phyloP scores from a whole-genome alignment of 1,140 invertebrate genomes.

The Calosoma granatense region DNA sequence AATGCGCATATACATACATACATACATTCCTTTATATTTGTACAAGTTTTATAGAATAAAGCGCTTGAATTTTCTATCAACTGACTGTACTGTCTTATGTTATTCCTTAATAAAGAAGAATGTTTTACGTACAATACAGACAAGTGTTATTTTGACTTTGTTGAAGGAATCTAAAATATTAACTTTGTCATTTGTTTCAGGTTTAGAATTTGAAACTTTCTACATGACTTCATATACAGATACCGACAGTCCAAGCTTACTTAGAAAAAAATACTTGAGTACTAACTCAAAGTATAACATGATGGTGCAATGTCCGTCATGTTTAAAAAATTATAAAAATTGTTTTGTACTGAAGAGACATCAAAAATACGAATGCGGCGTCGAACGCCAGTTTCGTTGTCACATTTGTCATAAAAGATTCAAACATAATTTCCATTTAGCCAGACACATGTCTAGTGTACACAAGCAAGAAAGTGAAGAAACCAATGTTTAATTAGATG shows the following conservation, averaged over 20 bases:
- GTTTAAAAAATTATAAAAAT: conserved; percentile 7
- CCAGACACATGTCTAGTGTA: conserved; percentile 15
- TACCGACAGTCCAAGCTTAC: background rate
- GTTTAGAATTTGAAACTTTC: background rate
- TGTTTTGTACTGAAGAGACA: conserved; percentile 25
- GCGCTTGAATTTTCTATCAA: no score
- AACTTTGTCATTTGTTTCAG: background rate
- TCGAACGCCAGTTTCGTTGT: conserved; percentile 39
- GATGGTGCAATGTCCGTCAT: no score
- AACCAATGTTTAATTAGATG: no score
- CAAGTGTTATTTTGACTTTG: no score
- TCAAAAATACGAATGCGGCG: conserved; percentile 38
- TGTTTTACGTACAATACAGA: no score
- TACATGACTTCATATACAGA: background rate
- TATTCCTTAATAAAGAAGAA: no score
- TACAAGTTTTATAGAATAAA: no score
- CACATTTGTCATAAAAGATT: conserved; percentile 34
- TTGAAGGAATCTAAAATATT: no score
- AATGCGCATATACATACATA: no score
- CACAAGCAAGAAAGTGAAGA: no score
- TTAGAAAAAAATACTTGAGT: background rate
- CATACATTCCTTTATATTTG: no score
- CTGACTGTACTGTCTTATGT: no score
- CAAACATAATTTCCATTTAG: conserved; percentile 29
- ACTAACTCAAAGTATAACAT: background rate